phyloP scores from a whole-genome alignment of 2,113 vertebrate genomes.

The western clawed frog (Xenopus tropicalis) region UCB_Xtro_10.0 CM004444.2:97433501-97434000 shows the following conservation, averaged over 20 bases:
- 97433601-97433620: no score
- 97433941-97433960: no score
- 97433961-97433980: no score
- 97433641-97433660: slow-evolving; percentile 14
- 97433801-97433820: slow-evolving; percentile 35
- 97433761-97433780: slow-evolving; percentile 40
- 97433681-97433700: slow-evolving; percentile 37
- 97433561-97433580: no score
- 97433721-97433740: slow-evolving; percentile 43
- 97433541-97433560: no score
- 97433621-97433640: slow-evolving; percentile 1
- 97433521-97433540: no score
- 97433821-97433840: slow-evolving; percentile 22
- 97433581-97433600: background rate
- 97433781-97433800: slow-evolving; percentile 46
- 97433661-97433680: background rate
- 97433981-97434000: no score
- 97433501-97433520: no score
- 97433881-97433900: slow-evolving; percentile 17
- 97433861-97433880: slow-evolving; percentile 9
- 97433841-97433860: slow-evolving; percentile 5
- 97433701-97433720: slow-evolving; percentile 45
- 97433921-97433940: no score
- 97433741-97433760: slow-evolving; percentile 41
- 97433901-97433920: background rate